These are phyloP conservation scores for Lacerta bilineata DNA, from an alignment of 2,797 vertebrate species.

Conservation along the genomic window DNA sequence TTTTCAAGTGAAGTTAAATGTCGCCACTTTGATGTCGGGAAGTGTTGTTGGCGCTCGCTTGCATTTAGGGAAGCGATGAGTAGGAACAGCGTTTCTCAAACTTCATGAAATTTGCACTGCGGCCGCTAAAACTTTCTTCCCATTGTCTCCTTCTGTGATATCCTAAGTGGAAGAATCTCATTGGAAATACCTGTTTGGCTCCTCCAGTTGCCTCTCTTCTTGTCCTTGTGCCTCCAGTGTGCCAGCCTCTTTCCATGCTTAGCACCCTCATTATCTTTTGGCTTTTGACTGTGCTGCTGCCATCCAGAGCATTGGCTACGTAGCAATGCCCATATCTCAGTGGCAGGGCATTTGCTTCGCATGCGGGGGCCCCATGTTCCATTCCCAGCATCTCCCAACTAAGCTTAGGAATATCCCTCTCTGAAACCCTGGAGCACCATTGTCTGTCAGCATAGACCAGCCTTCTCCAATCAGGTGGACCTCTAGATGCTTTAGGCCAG, in stretches of 20 bases:
- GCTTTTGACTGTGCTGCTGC: background rate
- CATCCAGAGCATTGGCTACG: background rate
- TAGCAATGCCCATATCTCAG: background rate
- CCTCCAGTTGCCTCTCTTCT: background rate
- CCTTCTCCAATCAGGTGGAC: too few species aligned
- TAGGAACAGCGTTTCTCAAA: background rate
- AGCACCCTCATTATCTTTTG: background rate
- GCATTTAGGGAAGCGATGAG: background rate
- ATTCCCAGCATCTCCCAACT: background rate
- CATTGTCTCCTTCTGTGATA: background rate
- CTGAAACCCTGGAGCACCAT: background rate
- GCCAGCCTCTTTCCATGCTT: background rate
- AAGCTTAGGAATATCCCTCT: too few species aligned
- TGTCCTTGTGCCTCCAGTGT: too few species aligned
- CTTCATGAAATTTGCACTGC: background rate
- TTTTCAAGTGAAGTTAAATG: constrained; percentile 64
- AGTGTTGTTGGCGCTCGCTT: constrained; percentile 17
- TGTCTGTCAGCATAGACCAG: too few species aligned
- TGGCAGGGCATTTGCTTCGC: background rate
- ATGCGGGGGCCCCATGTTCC: background rate
- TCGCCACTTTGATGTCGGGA: constrained; percentile 40
- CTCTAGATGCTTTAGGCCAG: too few species aligned
- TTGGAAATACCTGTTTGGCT: background rate
- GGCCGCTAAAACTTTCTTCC: background rate
- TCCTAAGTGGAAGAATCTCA: too few species aligned